Evolutionary conservation across 1,140 invertebrate species (phyloP).

Genomic region (Kradibia gibbosae): DNA sequence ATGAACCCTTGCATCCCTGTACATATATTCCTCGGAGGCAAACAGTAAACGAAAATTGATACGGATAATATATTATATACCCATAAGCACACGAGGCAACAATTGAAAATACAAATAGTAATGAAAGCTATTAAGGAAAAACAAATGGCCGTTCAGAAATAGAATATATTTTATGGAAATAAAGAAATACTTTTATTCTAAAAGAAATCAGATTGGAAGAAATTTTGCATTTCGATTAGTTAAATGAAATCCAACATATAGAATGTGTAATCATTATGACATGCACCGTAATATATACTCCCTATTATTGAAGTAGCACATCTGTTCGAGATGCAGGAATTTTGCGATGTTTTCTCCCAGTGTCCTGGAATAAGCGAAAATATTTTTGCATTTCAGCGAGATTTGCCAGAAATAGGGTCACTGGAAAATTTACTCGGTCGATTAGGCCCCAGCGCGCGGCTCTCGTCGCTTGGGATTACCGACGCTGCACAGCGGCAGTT

Average conservation of each 20-base stretch:
- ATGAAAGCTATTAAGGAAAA: no score
- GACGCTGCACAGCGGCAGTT: constrained; percentile 38
- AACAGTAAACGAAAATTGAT: no score
- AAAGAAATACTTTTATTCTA: no score
- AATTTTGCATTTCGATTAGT: background rate
- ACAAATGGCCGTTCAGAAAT: no score
- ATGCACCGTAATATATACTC: background rate
- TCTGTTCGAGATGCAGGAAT: constrained; percentile 22
- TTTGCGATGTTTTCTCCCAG: background rate
- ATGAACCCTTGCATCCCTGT: no score
- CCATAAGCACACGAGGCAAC: no score
- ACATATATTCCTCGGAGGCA: no score
- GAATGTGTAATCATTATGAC: background rate
- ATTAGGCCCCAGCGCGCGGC: constrained; percentile 40
- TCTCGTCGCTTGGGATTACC: constrained; percentile 37
- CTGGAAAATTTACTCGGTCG: constrained; percentile 47
- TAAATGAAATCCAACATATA: background rate
- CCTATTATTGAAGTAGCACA: constrained; percentile 29
- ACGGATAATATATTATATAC: no score
- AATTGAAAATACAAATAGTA: no score
- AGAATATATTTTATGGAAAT: no score
- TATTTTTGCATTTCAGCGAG: constrained; percentile 45
- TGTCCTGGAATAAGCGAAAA: constrained; percentile 25
- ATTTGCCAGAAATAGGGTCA: constrained; percentile 37
- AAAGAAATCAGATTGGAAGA: background rate